Percentiles rank a stretch among this genome's conserved stretches.
Evolutionary conservation across 2,113 vertebrate genomes (phyloP).

Genomic region (Catharus bicknelli): DNA sequence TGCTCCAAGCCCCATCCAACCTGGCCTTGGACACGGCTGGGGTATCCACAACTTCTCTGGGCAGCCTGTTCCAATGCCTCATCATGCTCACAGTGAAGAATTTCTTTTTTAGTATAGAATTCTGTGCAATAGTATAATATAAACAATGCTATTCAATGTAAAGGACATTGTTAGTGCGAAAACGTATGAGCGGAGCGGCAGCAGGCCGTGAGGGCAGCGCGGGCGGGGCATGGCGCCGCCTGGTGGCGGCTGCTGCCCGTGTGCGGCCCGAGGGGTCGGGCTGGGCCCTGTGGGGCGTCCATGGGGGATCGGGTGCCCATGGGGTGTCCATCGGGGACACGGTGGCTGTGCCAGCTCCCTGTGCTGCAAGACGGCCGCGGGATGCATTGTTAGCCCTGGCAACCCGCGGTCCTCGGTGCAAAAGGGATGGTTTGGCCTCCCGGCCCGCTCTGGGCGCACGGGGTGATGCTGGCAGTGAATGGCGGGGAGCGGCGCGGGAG

Average conservation of each 20-base stretch:
- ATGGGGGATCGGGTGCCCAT: neutral
- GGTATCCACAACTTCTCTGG: neutral
- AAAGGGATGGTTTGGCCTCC: fast-evolving
- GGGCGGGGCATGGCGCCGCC: neutral
- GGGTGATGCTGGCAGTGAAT: neutral
- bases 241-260: neutral
- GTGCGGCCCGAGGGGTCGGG: neutral
- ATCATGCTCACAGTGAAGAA: neutral
- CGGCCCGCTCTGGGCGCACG: neutral
- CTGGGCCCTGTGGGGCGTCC: neutral
- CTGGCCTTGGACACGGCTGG: neutral
- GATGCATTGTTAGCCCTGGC: no score
- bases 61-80: neutral
- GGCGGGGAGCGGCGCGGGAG: no score
- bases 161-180: neutral
- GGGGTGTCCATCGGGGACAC: neutral
- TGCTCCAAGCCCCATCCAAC: neutral
- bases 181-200: no score
- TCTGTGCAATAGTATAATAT: neutral
- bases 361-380: no score
- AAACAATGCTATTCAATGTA: neutral
- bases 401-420: fast-evolving
- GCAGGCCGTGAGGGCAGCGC: neutral
- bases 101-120: neutral
- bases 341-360: neutral